phyloP scores from a whole-genome alignment of 2,797 vertebrate genomes.

The Micropoecilia bifurca region DNA sequence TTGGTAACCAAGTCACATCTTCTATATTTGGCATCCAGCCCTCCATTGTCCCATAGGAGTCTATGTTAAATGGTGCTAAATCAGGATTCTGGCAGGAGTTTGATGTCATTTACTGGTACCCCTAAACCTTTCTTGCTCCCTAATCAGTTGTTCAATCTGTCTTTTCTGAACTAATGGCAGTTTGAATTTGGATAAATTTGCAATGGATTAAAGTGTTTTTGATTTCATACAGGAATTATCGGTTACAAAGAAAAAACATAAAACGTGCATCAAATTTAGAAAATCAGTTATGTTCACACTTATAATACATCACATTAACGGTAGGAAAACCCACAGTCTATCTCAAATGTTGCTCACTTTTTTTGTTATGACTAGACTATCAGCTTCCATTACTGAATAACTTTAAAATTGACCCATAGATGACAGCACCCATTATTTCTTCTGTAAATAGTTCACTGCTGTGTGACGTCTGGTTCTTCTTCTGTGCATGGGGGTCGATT shows the following conservation, averaged over 20 bases:
- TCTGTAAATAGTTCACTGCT: not conserved
- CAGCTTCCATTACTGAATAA: not conserved
- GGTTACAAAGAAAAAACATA: not conserved
- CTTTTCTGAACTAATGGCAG: conserved; percentile 21
- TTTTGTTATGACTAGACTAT: not conserved
- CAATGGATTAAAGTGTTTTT: conserved; percentile 6
- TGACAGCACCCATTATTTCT: not conserved
- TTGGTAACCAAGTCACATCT: conserved; percentile 32
- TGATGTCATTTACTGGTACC: conserved; percentile 40
- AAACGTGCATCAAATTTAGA: not conserved
- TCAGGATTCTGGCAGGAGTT: conserved; percentile 47
- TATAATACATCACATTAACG: not conserved
- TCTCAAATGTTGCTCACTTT: not conserved
- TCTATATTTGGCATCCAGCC: conserved; percentile 42
- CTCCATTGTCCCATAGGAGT: conserved; percentile 28
- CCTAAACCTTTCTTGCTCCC: conserved; percentile 38
- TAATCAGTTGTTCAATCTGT: conserved; percentile 34
- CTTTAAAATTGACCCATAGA: not conserved
- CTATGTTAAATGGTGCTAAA: conserved; percentile 45
- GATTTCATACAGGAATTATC: conserved; percentile 14
- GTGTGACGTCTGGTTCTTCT: not conserved
- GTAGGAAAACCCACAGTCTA: not conserved
- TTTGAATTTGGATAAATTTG: conserved; percentile 9
- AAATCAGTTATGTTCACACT: not conserved
- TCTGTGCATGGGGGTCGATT: not conserved